Evolutionary conservation across 2,888 invertebrate species (phyloP).

Genomic region (Eupithecia subumbrata): DNA sequence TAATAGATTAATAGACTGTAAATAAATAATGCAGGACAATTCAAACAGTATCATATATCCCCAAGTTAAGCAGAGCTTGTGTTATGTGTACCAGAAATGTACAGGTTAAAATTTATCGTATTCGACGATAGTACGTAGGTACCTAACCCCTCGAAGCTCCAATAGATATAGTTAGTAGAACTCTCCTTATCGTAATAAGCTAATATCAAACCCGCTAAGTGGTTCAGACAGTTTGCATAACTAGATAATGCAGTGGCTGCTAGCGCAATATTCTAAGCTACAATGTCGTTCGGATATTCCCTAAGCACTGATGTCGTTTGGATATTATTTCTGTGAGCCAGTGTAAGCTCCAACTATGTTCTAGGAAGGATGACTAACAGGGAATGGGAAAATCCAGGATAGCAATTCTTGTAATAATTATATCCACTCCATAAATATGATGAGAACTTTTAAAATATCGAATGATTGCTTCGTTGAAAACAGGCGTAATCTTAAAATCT

Average conservation of each 20-base stretch:
- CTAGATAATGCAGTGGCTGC: constrained; percentile 2
- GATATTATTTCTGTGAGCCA: background rate
- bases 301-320: constrained; percentile 4
- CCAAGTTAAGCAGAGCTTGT: too few species aligned
- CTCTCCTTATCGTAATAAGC: background rate
- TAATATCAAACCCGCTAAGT: background rate
- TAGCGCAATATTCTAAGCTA: background rate
- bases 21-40: too few species aligned
- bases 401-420: too few species aligned
- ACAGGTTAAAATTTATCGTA: too few species aligned
- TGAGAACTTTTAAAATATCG: too few species aligned
- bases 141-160: background rate
- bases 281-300: constrained; percentile 4
- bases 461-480: too few species aligned
- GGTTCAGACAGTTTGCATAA: background rate
- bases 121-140: background rate
- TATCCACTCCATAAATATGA: too few species aligned
- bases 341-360: background rate
- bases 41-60: too few species aligned
- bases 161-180: background rate
- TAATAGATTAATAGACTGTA: too few species aligned
- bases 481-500: too few species aligned
- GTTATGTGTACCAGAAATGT: too few species aligned
- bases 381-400: background rate
- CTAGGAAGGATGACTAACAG: background rate